Conservation (phyloP, 2,888 invertebrate species). For the Chalcis sispes region DNA sequence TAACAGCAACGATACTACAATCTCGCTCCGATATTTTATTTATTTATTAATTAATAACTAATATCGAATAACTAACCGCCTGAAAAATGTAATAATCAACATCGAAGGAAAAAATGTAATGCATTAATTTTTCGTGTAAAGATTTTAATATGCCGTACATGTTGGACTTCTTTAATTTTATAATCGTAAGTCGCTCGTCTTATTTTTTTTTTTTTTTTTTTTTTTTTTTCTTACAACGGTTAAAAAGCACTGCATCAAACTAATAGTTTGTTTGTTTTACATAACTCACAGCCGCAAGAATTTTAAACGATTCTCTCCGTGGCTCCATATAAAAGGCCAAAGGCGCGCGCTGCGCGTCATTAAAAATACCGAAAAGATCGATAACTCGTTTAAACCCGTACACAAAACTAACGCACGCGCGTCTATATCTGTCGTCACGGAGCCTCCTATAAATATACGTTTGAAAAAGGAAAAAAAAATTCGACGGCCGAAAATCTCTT, state of each 20-base stretch:
- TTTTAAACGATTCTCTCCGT: slow-evolving; percentile 41
- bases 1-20: too few relatives aligned
- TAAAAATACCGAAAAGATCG: neutral
- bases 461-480: neutral
- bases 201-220: too few relatives aligned
- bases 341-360: neutral
- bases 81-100: too few relatives aligned
- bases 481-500: neutral
- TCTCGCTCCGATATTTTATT: too few relatives aligned
- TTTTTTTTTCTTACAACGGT: too few relatives aligned
- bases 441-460: neutral
- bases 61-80: too few relatives aligned
- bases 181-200: too few relatives aligned
- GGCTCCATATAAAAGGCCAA: slow-evolving; percentile 22
- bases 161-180: too few relatives aligned
- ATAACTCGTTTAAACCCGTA: neutral
- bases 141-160: too few relatives aligned
- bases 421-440: slow-evolving; percentile 43
- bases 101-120: too few relatives aligned
- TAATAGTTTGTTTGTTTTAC: slow-evolving; percentile 49
- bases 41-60: too few relatives aligned
- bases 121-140: too few relatives aligned
- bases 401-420: slow-evolving; percentile 1
- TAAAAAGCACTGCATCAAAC: slow-evolving; percentile 14
- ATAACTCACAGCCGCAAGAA: slow-evolving; percentile 10